Conservation (phyloP, 2,113 vertebrate species). For the Platichthys flesus region DNA sequence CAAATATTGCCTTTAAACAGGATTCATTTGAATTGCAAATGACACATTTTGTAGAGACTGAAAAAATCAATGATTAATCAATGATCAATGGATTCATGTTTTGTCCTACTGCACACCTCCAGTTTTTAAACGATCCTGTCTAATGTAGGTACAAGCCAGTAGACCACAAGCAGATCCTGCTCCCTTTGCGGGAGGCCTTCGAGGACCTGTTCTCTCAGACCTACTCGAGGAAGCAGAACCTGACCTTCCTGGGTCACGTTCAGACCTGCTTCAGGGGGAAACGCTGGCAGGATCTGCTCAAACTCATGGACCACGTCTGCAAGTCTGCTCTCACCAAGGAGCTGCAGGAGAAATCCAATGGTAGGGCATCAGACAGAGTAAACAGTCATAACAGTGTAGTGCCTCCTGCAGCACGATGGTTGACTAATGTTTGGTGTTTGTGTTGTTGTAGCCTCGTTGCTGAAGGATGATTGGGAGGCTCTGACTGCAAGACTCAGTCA, state of each 20-base stretch:
- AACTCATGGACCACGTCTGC: constrained; percentile 95
- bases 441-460: constrained; percentile 80
- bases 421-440: not conserved
- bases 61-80: not conserved
- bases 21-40: not conserved
- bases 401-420: not conserved
- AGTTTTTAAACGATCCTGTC: not conserved
- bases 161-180: constrained; percentile 91
- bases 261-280: constrained; percentile 96
- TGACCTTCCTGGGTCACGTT: constrained; percentile 94
- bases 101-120: not conserved
- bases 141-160: constrained; percentile 93
- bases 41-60: not conserved
- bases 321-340: constrained; percentile 90
- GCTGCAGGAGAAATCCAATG: constrained; percentile 84
- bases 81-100: too few species aligned
- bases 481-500: constrained; percentile 90
- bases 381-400: too few species aligned
- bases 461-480: constrained; percentile 92
- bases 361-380: constrained; percentile 71
- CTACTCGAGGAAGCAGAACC: constrained; percentile 95
- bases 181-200: constrained; percentile 93
- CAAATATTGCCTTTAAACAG: not conserved
- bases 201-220: constrained; percentile 96
- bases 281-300: constrained; percentile 94